phyloP scores from a whole-genome alignment of 1,140 invertebrate species.

The Ephestia elutella region DNA sequence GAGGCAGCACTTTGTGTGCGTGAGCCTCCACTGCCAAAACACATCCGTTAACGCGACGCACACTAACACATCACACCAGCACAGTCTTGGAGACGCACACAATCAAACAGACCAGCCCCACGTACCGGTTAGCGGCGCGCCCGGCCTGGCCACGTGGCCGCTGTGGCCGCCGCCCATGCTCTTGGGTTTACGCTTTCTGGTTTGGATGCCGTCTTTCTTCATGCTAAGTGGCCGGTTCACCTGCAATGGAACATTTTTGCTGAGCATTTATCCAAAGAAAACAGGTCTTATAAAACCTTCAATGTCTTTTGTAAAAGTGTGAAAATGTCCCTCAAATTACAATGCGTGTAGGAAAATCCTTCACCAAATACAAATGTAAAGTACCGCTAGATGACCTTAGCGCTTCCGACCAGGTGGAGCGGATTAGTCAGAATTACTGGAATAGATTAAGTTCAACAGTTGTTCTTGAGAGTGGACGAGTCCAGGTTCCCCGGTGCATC shows the following conservation, averaged over 20 bases:
- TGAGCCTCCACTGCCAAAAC: conserved; percentile 57
- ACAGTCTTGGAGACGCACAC: conserved; percentile 5
- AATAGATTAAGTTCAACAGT: too few species aligned
- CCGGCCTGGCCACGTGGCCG: conserved; percentile 33
- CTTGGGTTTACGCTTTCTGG: conserved; percentile 92
- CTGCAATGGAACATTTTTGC: conserved; percentile 57
- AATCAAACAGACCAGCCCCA: conserved; percentile 17
- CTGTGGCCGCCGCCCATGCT: conserved; percentile 62
- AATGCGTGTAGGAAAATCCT: too few species aligned
- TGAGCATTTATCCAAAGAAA: not conserved
- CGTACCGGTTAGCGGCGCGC: conserved; percentile 44
- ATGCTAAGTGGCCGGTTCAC: conserved; percentile 92
- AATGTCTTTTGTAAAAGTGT: too few species aligned
- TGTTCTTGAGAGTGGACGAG: too few species aligned
- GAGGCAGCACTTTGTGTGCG: conserved; percentile 62
- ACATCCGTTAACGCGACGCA: conserved; percentile 20
- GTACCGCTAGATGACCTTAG: too few species aligned
- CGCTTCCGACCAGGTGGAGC: not conserved
- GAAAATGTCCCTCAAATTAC: too few species aligned
- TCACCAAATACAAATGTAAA: too few species aligned
- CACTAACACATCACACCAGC: conserved; percentile 6
- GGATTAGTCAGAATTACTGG: too few species aligned
- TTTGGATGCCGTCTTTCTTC: conserved; percentile 97
- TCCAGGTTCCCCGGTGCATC: too few species aligned
- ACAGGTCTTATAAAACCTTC: too few species aligned